phyloP scores from a whole-genome alignment of 2,113 vertebrate genomes.

The Apteryx owenii region DNA sequence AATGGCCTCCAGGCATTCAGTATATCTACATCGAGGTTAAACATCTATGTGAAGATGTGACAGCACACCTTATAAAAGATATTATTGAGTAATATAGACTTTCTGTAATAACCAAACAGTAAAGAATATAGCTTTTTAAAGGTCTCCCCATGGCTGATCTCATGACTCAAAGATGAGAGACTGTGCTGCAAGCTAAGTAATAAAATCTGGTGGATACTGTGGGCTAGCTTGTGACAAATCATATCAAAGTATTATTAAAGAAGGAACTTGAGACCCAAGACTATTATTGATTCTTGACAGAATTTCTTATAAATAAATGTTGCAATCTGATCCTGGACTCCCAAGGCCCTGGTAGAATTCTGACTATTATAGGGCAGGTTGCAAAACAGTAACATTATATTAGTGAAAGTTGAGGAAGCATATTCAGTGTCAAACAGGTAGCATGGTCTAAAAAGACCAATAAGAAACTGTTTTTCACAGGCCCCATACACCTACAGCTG shows the following conservation, averaged over 20 bases:
- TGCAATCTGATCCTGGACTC: constrained; percentile 88
- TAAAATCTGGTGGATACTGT: constrained; percentile 88
- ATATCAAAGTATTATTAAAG: constrained; percentile 96
- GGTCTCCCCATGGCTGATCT: constrained; percentile 87
- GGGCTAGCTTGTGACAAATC: constrained; percentile 91
- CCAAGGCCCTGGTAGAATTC: constrained; percentile 84
- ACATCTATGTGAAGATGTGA: constrained; percentile 86
- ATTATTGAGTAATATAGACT: constrained; percentile 89
- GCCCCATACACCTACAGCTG: constrained; percentile 47
- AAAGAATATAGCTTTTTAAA: constrained; percentile 89
- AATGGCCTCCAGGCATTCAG: constrained; percentile 81
- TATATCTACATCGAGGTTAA: constrained; percentile 85
- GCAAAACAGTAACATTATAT: constrained; percentile 81
- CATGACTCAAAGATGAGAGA: constrained; percentile 90
- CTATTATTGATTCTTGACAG: constrained; percentile 94
- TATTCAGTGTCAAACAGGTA: constrained; percentile 71
- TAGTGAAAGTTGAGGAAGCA: constrained; percentile 75
- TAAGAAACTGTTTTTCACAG: constrained; percentile 72
- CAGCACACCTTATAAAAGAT: constrained; percentile 86
- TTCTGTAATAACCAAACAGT: constrained; percentile 89
- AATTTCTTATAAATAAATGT: constrained; percentile 91
- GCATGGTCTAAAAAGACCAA: constrained; percentile 76
- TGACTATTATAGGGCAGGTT: constrained; percentile 80
- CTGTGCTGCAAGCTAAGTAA: constrained; percentile 89
- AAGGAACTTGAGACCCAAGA: constrained; percentile 89